Percentiles rank a stretch among this genome's conserved stretches.
These are phyloP conservation scores for Macrophya annulata DNA, from an alignment of 2,888 invertebrate genomes.

Conservation along the genomic window DNA sequence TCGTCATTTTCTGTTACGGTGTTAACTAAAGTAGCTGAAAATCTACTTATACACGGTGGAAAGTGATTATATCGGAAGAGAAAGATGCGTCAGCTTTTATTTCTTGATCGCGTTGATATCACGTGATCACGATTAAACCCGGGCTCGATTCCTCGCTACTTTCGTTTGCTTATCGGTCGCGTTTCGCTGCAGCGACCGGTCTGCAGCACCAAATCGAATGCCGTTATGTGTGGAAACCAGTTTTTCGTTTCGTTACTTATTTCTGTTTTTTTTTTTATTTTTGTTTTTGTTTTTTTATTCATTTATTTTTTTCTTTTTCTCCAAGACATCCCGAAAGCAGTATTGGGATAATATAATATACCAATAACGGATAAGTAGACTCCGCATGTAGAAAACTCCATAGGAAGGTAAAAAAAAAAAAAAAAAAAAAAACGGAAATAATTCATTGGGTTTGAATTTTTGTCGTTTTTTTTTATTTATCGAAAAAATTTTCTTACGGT, in stretches of 20 bases:
- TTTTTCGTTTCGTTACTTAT: constrained; percentile 23
- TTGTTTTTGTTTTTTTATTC: constrained; percentile 58
- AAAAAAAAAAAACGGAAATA: not conserved
- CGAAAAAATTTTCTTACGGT: not conserved
- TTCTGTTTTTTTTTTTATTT: not conserved
- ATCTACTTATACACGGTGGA: not conserved
- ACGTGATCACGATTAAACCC: constrained; percentile 22
- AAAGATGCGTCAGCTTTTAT: constrained; percentile 39
- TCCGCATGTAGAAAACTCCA: not conserved
- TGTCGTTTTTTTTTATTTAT: not conserved
- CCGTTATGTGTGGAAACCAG: constrained; percentile 49
- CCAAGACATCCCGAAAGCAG: constrained; percentile 61
- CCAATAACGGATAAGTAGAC: not conserved
- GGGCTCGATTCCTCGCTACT: constrained; percentile 45
- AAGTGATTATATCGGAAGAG: constrained; percentile 45
- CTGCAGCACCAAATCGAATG: constrained; percentile 40
- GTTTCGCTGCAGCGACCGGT: constrained; percentile 46
- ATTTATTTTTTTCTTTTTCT: constrained; percentile 61
- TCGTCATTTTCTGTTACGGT: not conserved
- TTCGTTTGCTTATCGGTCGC: constrained; percentile 53
- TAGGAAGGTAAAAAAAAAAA: too few species aligned
- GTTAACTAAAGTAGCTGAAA: not conserved
- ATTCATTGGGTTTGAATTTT: not conserved
- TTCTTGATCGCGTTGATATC: not conserved
- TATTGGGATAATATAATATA: not conserved